Percentiles rank a stretch among this genome's conserved stretches.
These are phyloP conservation scores for Alaudala cheleensis DNA, from an alignment of 2,113 vertebrate species.

Conservation along the genomic window DNA sequence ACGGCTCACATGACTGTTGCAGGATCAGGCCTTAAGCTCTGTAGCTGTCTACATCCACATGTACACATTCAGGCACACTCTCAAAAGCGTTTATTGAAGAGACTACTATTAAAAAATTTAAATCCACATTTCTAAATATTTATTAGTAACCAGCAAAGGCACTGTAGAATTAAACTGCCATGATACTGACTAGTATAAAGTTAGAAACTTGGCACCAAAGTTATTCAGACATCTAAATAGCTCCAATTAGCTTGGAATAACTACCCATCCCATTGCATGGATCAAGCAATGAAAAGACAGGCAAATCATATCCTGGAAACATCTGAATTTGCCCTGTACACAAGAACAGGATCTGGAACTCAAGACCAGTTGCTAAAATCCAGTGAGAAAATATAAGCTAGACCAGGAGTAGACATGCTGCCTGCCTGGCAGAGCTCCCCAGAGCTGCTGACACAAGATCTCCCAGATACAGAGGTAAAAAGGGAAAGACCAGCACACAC, in stretches of 20 bases:
- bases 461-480: neutral
- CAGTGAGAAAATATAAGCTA: neutral
- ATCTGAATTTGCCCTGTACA: neutral
- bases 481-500: neutral
- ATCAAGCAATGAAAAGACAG: neutral
- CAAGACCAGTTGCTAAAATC: neutral
- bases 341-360: neutral
- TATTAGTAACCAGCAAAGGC: neutral
- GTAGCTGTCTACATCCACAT: neutral
- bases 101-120: neutral
- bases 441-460: neutral
- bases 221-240: neutral
- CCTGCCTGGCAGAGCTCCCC: rapidly evolving
- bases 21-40: neutral
- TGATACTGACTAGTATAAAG: neutral
- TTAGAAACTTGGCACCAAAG: neutral
- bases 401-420: neutral
- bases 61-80: neutral
- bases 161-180: neutral
- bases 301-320: neutral
- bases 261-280: neutral
- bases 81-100: neutral
- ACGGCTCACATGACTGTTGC: neutral
- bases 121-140: neutral
- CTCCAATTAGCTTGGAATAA: neutral